Base-by-base conservation (phyloP, 2,797 vertebrate genomes). In the Sebastes diploproa region DNA sequence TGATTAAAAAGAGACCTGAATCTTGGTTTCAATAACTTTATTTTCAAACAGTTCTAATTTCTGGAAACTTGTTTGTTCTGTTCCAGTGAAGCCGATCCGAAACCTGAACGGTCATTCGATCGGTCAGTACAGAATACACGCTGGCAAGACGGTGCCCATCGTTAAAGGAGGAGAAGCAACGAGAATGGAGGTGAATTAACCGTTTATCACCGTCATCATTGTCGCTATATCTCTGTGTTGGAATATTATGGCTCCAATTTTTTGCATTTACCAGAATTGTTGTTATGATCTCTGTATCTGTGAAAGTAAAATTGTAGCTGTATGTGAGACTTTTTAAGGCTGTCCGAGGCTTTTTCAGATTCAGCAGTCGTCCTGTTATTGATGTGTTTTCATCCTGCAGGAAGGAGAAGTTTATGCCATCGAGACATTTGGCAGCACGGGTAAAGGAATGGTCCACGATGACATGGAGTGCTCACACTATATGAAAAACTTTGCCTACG, bases 381-480 rank as follows among this genome's bases (percentile, higher is more conserved):
- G 29, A 67, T 6, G 2, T 76, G 12, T 55, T 64, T 60, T 38
- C 23, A 0, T 18, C 9, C 18, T 7, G 6, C 90, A 99, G 98
- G 98, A 99, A 87, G 98, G 98, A 56, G 98, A 99, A 88, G 98
- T 99, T 2, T 99, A 99, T 23, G 98, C 98, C 76, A 99, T 99
- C 42, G 98, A 99, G 95, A 99, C 98, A 2, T 99, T 99, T 0
- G 98, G 98, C 36, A 99, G 98, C 94, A 99, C 98, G 12, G 98
- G 98, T 73, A 99, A 99, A 94, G 98, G 98, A 0, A 96, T 99
- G 82, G 98, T 99, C 69, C 98, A 99, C 23, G 98, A 99, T 56
- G 98, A 99, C 89, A 99, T 99, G 98, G 98, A 99, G 88, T 99
- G 98, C 89, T 99, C 98, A 20, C 98, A 99, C 93, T 99, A 99